Base-by-base conservation (phyloP, 1,140 invertebrate genomes). In the Brachionus koreanus region DNA sequence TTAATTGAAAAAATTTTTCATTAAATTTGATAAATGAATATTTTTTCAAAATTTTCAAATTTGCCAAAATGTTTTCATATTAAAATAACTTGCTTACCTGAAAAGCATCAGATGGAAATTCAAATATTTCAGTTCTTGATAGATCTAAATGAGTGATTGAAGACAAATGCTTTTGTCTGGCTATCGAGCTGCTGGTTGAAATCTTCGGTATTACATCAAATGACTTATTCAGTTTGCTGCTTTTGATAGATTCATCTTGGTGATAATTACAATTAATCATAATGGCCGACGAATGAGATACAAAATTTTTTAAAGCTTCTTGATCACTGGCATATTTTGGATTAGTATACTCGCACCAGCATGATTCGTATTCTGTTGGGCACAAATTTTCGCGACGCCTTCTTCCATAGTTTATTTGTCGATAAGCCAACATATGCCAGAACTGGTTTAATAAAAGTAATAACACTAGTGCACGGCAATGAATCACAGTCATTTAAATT, bases 51-150 rank as follows among this genome's bases (percentile, higher is more conserved):
- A n/a, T n/a, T n/a, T n/a, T n/a, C n/a, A n/a, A n/a, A n/a, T n/a
- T n/a, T n/a, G n/a, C n/a, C n/a, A n/a, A n/a, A n/a, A n/a, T n/a
- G n/a, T n/a, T n/a, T n/a, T n/a, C n/a, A n/a, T n/a, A n/a, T n/a
- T n/a, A n/a, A n/a, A n/a, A n/a, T n/a, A n/a, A n/a, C n/a, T n/a
- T n/a, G n/a, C 7, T 76, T 35, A 79, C 76, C 61, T 79, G 49
- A 79, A 79, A 79, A 4, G 76, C 46, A 61, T 79, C 76, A 39
- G 76, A 61, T 35, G 76, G 76, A 19, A 79, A 42, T 65, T 79
- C 76, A 12, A 29, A 42, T 23, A 79, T 79, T 16, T 61, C 33
- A 61, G 76, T 79, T 79, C 76, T 16, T 12, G 76, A 79, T n/a
- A 79, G 43, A 61, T 79, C 76, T 39, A 79, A 42, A 63, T 79